Conservation (phyloP, 2,888 invertebrate species). For the Nineta flava region DNA sequence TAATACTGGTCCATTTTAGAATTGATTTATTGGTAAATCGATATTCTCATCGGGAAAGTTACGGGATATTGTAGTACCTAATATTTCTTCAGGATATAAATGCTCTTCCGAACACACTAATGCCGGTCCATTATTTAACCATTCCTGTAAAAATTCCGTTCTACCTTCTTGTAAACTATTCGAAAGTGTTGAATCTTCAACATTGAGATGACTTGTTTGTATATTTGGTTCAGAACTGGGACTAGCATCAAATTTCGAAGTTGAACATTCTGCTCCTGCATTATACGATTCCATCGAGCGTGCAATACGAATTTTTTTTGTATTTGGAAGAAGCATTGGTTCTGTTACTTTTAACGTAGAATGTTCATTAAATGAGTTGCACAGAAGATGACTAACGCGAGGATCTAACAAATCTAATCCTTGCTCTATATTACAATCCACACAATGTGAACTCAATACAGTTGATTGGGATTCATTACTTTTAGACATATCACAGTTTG, state of each 20-base stretch:
- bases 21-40: not conserved
- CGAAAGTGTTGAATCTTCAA: conserved; percentile 8
- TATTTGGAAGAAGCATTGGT: conserved; percentile 1
- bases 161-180: conserved; percentile 13
- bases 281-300: conserved; percentile 21
- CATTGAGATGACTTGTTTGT: not conserved
- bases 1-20: too few relatives aligned
- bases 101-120: conserved; percentile 20
- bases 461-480: not conserved
- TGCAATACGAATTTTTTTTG: conserved; percentile 17
- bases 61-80: conserved; percentile 12
- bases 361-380: conserved; percentile 9
- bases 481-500: conserved; percentile 6
- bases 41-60: not conserved
- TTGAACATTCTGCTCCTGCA: conserved; percentile 16
- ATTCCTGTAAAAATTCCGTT: conserved; percentile 20
- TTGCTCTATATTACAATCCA: conserved; percentile 20
- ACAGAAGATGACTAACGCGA: conserved; percentile 12
- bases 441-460: conserved; percentile 5
- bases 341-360: conserved; percentile 9
- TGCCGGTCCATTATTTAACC: conserved; percentile 19
- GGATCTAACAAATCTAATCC: conserved; percentile 24
- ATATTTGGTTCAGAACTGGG: conserved; percentile 18
- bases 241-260: conserved; percentile 14
- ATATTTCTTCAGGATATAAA: conserved; percentile 18